Evolutionary conservation across 2,797 vertebrate genomes (phyloP), one percentile per base, ranked within the genome.

Genomic region (Notolabrus celidotus): DNA sequence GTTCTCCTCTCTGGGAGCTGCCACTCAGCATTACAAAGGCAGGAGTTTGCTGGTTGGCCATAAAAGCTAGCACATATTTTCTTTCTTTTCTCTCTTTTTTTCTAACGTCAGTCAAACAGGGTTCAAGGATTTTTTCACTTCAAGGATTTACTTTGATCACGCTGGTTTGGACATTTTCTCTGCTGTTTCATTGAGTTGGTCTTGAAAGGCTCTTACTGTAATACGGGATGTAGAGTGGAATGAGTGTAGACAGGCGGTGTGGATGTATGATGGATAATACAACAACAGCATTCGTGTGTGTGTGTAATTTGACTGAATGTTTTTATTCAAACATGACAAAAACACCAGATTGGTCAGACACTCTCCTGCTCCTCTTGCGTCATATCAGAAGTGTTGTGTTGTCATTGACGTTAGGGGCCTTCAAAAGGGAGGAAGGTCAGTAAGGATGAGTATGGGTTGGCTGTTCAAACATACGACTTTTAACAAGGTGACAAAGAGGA

Each of bases 121-220:
- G 55, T 86, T 87, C 55, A 75, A 80, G 64, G 75, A 86, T 60
- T 76, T 77, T 88, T 79, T 73, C 59, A 67, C 87, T 86, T 77
- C 46, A 52, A 54, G 74, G 75, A 77, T 87, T 84, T 77, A 67
- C 85, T 89, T 91, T 91, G 79, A 90, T 89, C 80, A 65, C 5
- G 16, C 17, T 41, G 20, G 46, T 72, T 67, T 80, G 65, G 74
- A 79, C 27, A 34, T 80, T 79, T 87, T 73, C 60, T 76, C 53
- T 71, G 49, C 62, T 58, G 4, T 56, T 76, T 89, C 73, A 60
- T 64, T 36, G 67, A 73, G 60, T 77, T 43, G 42, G 71, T 76
- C 50, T 56, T 74, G 31, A 83, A 74, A 85, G 74, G 67, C 68
- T 80, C 23, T 58, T 69, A 63, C 54, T 79, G 41, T 67, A 61